Evolutionary conservation across 1,140 invertebrate species (phyloP), one percentile per base, ranked within the genome.

Genomic region (Zaprionus ornatus): DNA sequence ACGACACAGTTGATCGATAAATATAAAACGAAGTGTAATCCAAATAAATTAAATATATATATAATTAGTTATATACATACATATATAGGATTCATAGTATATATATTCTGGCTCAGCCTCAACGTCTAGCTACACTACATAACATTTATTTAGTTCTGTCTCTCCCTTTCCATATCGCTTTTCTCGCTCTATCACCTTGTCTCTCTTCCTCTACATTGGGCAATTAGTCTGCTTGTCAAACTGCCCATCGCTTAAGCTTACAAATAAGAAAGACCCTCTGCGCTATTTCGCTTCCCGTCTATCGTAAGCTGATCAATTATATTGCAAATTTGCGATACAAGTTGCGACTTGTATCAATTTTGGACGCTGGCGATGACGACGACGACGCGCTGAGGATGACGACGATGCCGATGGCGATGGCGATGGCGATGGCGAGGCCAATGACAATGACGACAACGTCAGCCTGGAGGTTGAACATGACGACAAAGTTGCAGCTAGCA

Each of bases 401-500:
- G 55, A 45, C 45, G 48, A 50, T 35, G 48, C 13, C 32, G 48
- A 37, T 57, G 74, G 57, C 27, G 40, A 79, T 52, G 60, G 42
- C 29, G 59, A 54, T 12, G 40, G 9, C 50, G 48, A 55, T 57
- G 70, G 50, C 37, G 61, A 48, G 48, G 64, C 19, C 48, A 42
- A 56, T 32, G 56, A 19, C 35, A 40, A 55, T 60, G 75, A 63
- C 37, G 42, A 80, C 48, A 55, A 57, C 32, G 59, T 48, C 40
- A 66, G 35, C 45, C 21, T 55, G 40, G n/a, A 59, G 54, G 48
- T 32, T 71, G 65, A 71, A 40, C 37, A 64, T 45, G 40, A 42
- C 25, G 37, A 67, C 50, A 55, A 73, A 50, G 57, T 62, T 66
- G 68, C 9, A 13, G 32, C 19, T 7, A 32, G 54, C 12, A 17